These are phyloP conservation scores for Drosophila vallismaia DNA, from an alignment of 2,888 invertebrate genomes.

Conservation along the genomic window DNA sequence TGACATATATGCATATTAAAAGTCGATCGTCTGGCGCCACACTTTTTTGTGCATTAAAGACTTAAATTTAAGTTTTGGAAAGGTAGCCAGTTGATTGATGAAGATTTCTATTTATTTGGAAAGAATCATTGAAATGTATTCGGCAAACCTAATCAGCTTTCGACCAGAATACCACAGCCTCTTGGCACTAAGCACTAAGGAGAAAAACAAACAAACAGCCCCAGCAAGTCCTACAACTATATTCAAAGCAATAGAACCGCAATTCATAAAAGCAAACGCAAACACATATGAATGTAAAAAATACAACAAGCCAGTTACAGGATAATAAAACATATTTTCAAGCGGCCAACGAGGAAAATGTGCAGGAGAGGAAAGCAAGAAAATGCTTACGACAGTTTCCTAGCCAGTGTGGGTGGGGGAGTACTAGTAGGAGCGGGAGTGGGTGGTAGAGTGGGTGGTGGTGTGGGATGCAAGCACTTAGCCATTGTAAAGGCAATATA, in stretches of 20 bases:
- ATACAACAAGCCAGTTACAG: slow-evolving; percentile 68
- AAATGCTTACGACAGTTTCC: slow-evolving; percentile 50
- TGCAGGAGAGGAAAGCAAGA: slow-evolving; percentile 17
- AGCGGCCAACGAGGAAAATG: slow-evolving; percentile 55
- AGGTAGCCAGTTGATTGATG: slow-evolving; percentile 3
- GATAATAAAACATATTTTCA: slow-evolving; percentile 76
- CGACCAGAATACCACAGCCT: slow-evolving; percentile 10
- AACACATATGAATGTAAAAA: slow-evolving; percentile 24
- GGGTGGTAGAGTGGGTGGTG: neutral
- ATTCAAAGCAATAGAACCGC: slow-evolving; percentile 48
- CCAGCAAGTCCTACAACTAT: slow-evolving; percentile 3
- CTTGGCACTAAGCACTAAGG: slow-evolving; percentile 29
- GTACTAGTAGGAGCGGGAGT: neutral
- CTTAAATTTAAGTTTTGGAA: neutral
- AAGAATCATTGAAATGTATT: slow-evolving; percentile 38
- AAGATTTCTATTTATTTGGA: slow-evolving; percentile 1
- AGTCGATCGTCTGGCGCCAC: slow-evolving; percentile 15
- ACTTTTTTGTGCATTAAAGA: slow-evolving; percentile 7
- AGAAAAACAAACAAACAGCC: slow-evolving; percentile 12
- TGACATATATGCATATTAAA: no score
- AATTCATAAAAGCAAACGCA: slow-evolving; percentile 39
- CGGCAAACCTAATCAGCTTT: slow-evolving; percentile 43
- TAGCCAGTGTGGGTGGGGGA: slow-evolving; percentile 30
- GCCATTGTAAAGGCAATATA: slow-evolving; percentile 37
- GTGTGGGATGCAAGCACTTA: slow-evolving; percentile 26